Percentiles rank a stretch among this genome's conserved stretches.
These are phyloP conservation scores for Phymastichus coffea DNA, from an alignment of 1,140 invertebrate genomes.

Conservation along the genomic window DNA sequence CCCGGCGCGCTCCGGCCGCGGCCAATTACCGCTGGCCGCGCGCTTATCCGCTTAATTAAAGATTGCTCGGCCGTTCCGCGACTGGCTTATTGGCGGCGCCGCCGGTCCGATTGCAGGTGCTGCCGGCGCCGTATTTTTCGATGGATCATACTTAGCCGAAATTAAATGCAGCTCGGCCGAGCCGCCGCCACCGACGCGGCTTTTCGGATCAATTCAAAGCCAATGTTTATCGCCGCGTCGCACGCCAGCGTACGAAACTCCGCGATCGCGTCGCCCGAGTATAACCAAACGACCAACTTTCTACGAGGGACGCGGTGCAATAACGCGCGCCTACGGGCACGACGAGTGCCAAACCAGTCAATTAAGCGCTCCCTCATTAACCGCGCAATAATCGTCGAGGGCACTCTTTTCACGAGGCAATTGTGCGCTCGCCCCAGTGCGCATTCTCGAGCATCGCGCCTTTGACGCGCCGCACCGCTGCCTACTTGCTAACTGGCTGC, in stretches of 20 bases:
- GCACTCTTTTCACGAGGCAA: constrained; percentile 33
- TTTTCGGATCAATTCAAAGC: too few relatives aligned
- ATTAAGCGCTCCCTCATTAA: constrained; percentile 51
- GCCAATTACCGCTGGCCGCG: constrained; percentile 44
- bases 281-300: too few relatives aligned
- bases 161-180: too few relatives aligned
- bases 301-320: too few relatives aligned
- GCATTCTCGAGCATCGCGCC: background rate
- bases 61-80: constrained; percentile 50
- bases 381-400: constrained; percentile 47
- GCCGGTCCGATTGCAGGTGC: background rate
- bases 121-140: too few relatives aligned
- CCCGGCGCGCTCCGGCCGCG: constrained; percentile 32
- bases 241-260: too few relatives aligned
- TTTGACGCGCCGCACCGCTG: too few relatives aligned
- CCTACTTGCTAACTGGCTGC: too few relatives aligned
- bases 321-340: constrained; percentile 21
- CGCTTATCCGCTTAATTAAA: constrained; percentile 49
- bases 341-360: constrained; percentile 41
- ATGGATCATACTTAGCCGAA: too few relatives aligned
- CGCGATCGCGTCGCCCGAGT: too few relatives aligned
- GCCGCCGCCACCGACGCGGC: too few relatives aligned
- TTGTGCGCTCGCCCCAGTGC: constrained; percentile 35
- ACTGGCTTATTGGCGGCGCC: constrained; percentile 35
- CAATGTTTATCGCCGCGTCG: too few relatives aligned